Evolutionary conservation across 2,888 invertebrate species (phyloP).

Genomic region (Xestia ashworthii): DNA sequence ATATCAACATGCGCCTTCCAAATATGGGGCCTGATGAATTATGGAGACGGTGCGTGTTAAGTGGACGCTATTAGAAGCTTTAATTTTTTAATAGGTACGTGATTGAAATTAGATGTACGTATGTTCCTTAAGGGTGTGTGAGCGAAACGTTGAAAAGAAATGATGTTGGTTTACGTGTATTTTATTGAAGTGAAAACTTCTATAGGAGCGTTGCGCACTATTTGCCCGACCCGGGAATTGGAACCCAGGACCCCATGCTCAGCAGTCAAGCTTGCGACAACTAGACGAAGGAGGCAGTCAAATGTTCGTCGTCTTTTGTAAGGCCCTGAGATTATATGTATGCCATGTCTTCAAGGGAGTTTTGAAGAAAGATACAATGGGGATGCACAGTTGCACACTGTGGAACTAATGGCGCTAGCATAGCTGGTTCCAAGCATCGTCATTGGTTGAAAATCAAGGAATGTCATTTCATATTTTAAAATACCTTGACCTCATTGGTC

Average conservation of each 20-base stretch:
- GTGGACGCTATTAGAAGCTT: conserved; percentile 55
- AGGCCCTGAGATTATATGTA: background rate
- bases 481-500: too few species aligned
- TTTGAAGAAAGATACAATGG: background rate
- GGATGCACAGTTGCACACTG: too few species aligned
- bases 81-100: conserved; percentile 29
- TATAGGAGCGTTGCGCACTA: too few species aligned
- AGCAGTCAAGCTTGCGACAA: too few species aligned
- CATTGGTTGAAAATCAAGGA: too few species aligned
- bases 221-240: too few species aligned
- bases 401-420: too few species aligned
- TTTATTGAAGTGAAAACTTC: too few species aligned
- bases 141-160: background rate
- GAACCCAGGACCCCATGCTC: too few species aligned
- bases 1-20: conserved; percentile 75
- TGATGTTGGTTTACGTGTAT: background rate
- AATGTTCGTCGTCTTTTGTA: background rate
- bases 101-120: conserved; percentile 27
- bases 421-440: too few species aligned
- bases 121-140: conserved; percentile 28
- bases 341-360: background rate
- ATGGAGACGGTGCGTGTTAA: conserved; percentile 70
- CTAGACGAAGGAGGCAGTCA: background rate
- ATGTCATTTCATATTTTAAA: too few species aligned
- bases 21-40: conserved; percentile 77